phyloP scores from a whole-genome alignment of 2,113 vertebrate genomes.

The Chloropsis hardwickii region DNA sequence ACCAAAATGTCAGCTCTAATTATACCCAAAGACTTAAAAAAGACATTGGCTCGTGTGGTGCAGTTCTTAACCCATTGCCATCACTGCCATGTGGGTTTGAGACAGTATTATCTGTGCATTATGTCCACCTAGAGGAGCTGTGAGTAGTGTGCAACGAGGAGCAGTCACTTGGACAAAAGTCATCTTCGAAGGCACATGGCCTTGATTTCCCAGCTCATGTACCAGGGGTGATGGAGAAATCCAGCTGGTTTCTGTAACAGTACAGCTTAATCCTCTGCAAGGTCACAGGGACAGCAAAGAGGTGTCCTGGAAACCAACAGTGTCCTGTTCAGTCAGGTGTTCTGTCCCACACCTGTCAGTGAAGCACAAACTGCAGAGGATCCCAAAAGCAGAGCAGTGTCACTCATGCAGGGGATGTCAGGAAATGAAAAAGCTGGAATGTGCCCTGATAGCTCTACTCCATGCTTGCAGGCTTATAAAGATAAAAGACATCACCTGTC shows the following conservation, averaged over 20 bases:
- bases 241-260: background rate
- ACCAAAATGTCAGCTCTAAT: background rate
- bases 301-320: background rate
- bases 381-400: background rate
- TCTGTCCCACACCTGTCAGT: background rate
- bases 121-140: background rate
- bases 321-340: background rate
- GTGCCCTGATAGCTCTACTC: background rate
- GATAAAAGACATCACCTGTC: background rate
- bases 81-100: accelerated
- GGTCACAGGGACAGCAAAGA: background rate
- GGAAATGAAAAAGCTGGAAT: background rate
- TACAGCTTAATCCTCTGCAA: background rate
- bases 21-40: background rate
- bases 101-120: too few relatives aligned
- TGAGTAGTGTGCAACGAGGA: background rate
- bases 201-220: background rate
- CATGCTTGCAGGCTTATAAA: background rate
- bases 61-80: background rate
- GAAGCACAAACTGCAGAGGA: background rate
- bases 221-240: background rate
- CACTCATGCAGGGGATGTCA: background rate
- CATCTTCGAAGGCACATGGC: background rate
- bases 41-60: accelerated
- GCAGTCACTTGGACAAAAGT: background rate